Evolutionary conservation across 2,888 invertebrate species (phyloP), one percentile per base, ranked within the genome.

Genomic region (Cremastinae sp.): DNA sequence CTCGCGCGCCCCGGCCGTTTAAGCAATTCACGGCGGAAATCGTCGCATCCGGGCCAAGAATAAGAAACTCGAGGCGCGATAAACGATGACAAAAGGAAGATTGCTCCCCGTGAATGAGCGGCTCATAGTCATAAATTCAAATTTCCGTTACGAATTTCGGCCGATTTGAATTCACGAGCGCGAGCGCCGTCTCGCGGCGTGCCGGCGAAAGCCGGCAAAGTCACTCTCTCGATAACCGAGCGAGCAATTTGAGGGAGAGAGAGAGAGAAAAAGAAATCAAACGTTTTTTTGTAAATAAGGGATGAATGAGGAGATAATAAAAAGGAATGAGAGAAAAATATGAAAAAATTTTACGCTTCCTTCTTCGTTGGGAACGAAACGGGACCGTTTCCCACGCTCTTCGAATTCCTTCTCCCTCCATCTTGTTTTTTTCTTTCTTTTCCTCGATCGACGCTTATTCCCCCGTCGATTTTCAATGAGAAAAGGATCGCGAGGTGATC

Each of bases 21-120:
- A 66, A 34, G 18, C 12, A 43, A 80, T 80, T 83, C 80, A 80
- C 80, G 81, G 84, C 78, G 79, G 84, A 86, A 86, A 86, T 86
- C 79, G 81, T 80, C 78, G 79, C 85, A 82, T 84, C 85, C 85
- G 86, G 86, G 83, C 12, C 34, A 49, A 16, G 8, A 12, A 34
- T 53, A 78, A 82, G 76, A 75, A 81, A 78, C 82, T 81, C 49
- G 73, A 72, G 51, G 20, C 41, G 61, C 38, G 59, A 59, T 68
- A 58, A 62, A 49, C 20, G 54, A 16, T 45, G 53, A 53, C 47
- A 70, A 56, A 8, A 45, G 58, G 43, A 64, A 49, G 56, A 49
- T 2, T 41, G 56, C 28, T 45, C 59, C 41, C n/a, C 47, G 43
- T 49, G 49, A 38, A 53, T 58, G 36, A 22, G 16, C 18, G 14